phyloP scores from a whole-genome alignment of 2,888 invertebrate species.

The Polydrusus pterygomalis region DNA sequence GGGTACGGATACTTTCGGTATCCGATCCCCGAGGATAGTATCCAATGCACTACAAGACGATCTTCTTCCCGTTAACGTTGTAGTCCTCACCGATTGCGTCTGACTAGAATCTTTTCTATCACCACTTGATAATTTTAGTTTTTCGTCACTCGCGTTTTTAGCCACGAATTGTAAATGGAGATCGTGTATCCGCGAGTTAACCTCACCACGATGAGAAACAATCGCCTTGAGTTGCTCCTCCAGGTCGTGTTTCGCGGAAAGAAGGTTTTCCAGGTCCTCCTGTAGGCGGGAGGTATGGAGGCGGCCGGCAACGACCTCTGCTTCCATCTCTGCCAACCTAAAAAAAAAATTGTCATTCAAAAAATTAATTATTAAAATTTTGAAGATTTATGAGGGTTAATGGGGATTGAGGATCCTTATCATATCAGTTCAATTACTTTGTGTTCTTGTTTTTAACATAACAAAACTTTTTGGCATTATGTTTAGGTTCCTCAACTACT shows the following conservation, averaged over 20 bases:
- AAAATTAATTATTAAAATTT: background rate
- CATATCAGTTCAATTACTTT: too few species aligned
- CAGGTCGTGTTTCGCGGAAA: slow-evolving; percentile 76
- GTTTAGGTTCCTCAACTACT: too few species aligned
- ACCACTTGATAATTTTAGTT: slow-evolving; percentile 49
- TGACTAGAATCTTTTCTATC: slow-evolving; percentile 54
- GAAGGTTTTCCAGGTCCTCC: slow-evolving; percentile 77
- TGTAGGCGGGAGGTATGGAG: slow-evolving; percentile 80
- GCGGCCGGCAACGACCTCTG: slow-evolving; percentile 80
- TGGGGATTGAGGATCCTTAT: too few species aligned
- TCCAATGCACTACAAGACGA: slow-evolving; percentile 52
- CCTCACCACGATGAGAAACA: slow-evolving; percentile 75
- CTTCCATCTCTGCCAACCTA: slow-evolving; percentile 85
- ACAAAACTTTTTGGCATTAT: too few species aligned
- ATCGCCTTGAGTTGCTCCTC: slow-evolving; percentile 77
- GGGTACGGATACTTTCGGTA: slow-evolving; percentile 79
- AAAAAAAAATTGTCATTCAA: slow-evolving; percentile 11
- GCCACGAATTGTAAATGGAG: slow-evolving; percentile 73
- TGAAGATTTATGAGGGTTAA: too few species aligned
- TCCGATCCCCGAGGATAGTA: slow-evolving; percentile 58
- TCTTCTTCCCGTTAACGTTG: slow-evolving; percentile 27
- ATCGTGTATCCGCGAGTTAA: slow-evolving; percentile 76
- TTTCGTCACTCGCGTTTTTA: slow-evolving; percentile 65
- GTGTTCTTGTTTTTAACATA: too few species aligned
- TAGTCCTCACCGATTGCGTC: slow-evolving; percentile 39